These are phyloP conservation scores for Stegastes partitus DNA, from an alignment of 2,113 vertebrate genomes.

Conservation along the genomic window DNA sequence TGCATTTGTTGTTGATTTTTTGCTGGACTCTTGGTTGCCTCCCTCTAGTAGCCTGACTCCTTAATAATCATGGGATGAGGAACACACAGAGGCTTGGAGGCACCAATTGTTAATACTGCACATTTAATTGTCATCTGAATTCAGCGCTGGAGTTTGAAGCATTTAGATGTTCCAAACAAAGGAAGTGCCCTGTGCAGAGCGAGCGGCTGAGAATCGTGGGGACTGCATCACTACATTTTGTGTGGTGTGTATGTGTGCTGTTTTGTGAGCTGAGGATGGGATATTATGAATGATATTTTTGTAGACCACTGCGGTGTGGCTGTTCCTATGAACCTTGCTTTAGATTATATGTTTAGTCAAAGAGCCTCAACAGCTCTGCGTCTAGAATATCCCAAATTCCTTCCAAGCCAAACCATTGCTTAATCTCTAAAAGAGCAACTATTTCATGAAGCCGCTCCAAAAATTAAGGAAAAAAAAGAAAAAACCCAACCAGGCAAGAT, in stretches of 20 bases:
- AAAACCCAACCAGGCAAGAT: slow-evolving; percentile 28
- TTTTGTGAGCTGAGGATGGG: slow-evolving; percentile 52
- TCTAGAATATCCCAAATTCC: slow-evolving; percentile 64
- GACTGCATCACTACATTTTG: slow-evolving; percentile 23
- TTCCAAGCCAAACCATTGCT: slow-evolving; percentile 71
- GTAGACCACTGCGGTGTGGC: slow-evolving; percentile 70
- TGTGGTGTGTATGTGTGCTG: slow-evolving; percentile 31
- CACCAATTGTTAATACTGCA: neutral
- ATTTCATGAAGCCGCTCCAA: slow-evolving; percentile 31
- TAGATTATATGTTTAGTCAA: slow-evolving; percentile 74
- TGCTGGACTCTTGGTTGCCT: neutral
- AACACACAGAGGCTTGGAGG: neutral
- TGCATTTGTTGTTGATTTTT: neutral
- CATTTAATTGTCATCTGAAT: slow-evolving; percentile 34
- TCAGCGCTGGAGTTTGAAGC: slow-evolving; percentile 16
- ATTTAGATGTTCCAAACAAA: slow-evolving; percentile 40
- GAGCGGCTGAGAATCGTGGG: slow-evolving; percentile 34
- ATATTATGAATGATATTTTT: slow-evolving; percentile 57
- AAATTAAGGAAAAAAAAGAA: neutral
- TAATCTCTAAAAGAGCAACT: slow-evolving; percentile 46
- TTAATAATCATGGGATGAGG: neutral
- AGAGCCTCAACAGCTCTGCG: slow-evolving; percentile 50
- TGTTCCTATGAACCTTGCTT: slow-evolving; percentile 59
- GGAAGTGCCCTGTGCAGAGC: slow-evolving; percentile 40
- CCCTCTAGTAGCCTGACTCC: slow-evolving; percentile 15